Evolutionary conservation across 2,888 invertebrate genomes (phyloP).

Genomic region (Caenorhabditis wallacei): DNA sequence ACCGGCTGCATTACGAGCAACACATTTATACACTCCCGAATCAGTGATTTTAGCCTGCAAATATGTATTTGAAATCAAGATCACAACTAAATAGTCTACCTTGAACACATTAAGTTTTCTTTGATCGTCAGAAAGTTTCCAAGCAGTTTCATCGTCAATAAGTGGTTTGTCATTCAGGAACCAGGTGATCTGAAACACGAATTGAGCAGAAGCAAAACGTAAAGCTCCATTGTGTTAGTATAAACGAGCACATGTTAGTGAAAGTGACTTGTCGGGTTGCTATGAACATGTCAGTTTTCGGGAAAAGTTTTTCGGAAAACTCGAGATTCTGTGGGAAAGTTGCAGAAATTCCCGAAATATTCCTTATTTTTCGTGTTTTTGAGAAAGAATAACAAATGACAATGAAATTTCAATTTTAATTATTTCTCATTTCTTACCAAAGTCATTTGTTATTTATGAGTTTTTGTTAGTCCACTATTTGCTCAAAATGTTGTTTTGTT

Average conservation of each 20-base stretch:
- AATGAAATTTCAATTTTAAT: too few relatives aligned
- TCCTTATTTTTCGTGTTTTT: too few relatives aligned
- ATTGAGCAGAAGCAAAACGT: neutral
- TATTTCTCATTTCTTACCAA: too few relatives aligned
- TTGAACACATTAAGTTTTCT: slow-evolving; percentile 77
- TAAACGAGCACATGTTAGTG: neutral
- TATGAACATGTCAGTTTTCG: neutral
- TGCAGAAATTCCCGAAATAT: too few relatives aligned
- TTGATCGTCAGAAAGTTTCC: slow-evolving; percentile 79
- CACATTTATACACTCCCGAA: slow-evolving; percentile 82
- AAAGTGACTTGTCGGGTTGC: neutral
- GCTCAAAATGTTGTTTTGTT: too few relatives aligned
- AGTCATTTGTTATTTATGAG: too few relatives aligned
- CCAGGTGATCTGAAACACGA: slow-evolving; percentile 78
- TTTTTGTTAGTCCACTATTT: too few relatives aligned
- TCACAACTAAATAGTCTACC: slow-evolving; percentile 17
- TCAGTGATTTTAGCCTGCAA: slow-evolving; percentile 74
- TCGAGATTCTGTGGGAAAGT: too few relatives aligned
- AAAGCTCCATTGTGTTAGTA: neutral
- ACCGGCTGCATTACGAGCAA: slow-evolving; percentile 82
- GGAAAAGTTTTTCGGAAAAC: too few relatives aligned
- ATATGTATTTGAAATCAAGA: neutral
- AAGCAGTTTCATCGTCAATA: slow-evolving; percentile 67
- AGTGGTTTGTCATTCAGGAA: slow-evolving; percentile 77
- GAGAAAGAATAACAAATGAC: too few relatives aligned